Base-by-base conservation (phyloP, 2,888 invertebrate species). In the Dasypogon diadema region DNA sequence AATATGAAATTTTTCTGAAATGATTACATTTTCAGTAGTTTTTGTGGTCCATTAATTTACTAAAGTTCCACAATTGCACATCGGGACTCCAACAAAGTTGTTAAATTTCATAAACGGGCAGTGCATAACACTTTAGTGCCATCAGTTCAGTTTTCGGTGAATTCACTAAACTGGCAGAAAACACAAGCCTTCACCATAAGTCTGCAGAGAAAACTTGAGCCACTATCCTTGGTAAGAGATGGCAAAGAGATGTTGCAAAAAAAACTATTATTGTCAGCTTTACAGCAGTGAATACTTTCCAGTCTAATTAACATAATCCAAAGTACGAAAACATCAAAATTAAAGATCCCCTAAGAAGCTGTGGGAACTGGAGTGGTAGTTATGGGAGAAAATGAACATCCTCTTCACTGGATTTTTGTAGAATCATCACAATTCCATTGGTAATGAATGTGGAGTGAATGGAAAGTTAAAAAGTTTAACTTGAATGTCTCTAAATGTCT, bases 401-500 rank as follows among this genome's bases (percentile, higher is more conserved):
- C n/a, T 42, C 18, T 42, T 21, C 12, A 18, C 42, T 14, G 42
- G 37, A 63, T 63, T 63, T 63, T 58, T 60, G 42, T 12, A 14
- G 37, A 3, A 5, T 21, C 18, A 42, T 18, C 42, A 63, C 42
- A 18, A 18, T 37, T 21, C 63, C 63, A 63, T 63, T 18, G 42
- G 30, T 63, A 63, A 63, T 63, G 63, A 42, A 63, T 21, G 63
- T 21, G 14, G 46, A 63, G 63, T 37, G 63, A 63, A 63, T 42
- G 63, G n/a, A 42, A 60, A 42, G 42, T 63, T 63, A 42, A 63
- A 63, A 63, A 63, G 63, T 63, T 63, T 63, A 63, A 63, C 42
- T 63, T 14, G 63, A 63, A 63, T 63, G 37, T 63, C 63, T 63
- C 18, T 51, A 30, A 68, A 68, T 68, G 68, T 51, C 68, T 68